Evolutionary conservation across 2,888 invertebrate genomes (phyloP), one percentile per base, ranked within the genome.

Genomic region (Idaea dimidiata): DNA sequence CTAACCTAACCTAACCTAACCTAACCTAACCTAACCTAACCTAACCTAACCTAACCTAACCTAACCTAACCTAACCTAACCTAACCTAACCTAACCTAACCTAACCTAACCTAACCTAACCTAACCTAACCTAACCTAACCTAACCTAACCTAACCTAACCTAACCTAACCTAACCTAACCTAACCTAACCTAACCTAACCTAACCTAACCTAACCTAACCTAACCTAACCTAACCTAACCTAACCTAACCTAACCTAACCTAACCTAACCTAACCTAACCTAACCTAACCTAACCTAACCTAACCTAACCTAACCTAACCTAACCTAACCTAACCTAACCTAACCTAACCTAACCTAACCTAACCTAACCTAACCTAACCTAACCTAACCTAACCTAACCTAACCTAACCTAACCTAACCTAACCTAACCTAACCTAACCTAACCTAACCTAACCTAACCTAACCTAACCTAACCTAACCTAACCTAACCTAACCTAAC

Each of bases 191-290:
- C 60, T 54, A 60, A 60, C 60, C 54, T 54, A 54, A 55, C 60
- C 54, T 54, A 54, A 60, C 60, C 54, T 60, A 60, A 60, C 59
- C 59, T 59, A 60, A 60, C 54, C 60, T 54, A 55, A 60, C 60
- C 60, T 60, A 60, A 60, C 60, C 60, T 60, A 60, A 60, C 60
- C 60, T 60, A 60, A 60, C 60, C 60, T 60, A 60, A 60, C 60
- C 60, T 60, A 60, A 60, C 60, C 60, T 60, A 60, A 60, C 54
- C 54, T 54, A 53, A 59, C 53, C 53, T 43, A 59, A 53, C 43
- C 53, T 53, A 59, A 53, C 53, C 59, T 53, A 59, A 59, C 57
- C 57, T 57, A 57, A 57, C 57, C 53, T 59, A 53, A 53, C 59
- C 59, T 53, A 33, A 53, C 43, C 59, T 59, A 53, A 53, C 53